Evolutionary conservation across 2,113 vertebrate genomes (phyloP).

Genomic region (Pterocles burchelli): DNA sequence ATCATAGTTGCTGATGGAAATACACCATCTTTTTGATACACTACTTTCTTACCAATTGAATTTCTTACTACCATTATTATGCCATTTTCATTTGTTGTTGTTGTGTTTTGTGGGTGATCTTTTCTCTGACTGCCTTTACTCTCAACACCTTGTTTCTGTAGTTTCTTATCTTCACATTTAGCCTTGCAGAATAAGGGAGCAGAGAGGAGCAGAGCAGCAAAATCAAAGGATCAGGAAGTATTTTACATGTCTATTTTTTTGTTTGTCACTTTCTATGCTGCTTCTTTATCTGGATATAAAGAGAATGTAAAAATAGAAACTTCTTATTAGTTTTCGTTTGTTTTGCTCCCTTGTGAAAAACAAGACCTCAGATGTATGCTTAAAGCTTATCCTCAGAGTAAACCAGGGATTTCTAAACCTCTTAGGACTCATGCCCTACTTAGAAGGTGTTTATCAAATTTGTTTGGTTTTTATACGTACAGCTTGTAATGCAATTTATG

Average conservation of each 20-base stretch:
- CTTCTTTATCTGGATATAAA: not conserved
- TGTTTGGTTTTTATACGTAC: not conserved
- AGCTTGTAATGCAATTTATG: not conserved
- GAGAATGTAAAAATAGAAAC: not conserved
- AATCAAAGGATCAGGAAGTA: not conserved
- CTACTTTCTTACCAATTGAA: not conserved
- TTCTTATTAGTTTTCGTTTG: not conserved
- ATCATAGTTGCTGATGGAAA: not conserved
- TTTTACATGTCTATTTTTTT: not conserved
- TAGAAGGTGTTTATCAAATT: conserved; percentile 40
- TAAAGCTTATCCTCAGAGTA: conserved; percentile 34
- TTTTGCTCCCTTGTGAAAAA: conserved; percentile 5
- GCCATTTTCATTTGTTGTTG: not conserved
- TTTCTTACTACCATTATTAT: not conserved
- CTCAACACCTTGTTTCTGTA: not conserved
- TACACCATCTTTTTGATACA: not conserved
- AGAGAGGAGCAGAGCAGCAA: not conserved
- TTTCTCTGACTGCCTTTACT: not conserved
- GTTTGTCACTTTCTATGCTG: not conserved
- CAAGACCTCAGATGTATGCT: not conserved
- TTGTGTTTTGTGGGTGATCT: not conserved
- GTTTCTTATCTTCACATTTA: not conserved
- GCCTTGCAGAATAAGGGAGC: not conserved
- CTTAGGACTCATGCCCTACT: conserved; percentile 39
- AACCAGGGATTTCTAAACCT: conserved; percentile 52